Evolutionary conservation across 2,888 invertebrate genomes (phyloP), one percentile per base, ranked within the genome.

Genomic region (Noctua janthina): DNA sequence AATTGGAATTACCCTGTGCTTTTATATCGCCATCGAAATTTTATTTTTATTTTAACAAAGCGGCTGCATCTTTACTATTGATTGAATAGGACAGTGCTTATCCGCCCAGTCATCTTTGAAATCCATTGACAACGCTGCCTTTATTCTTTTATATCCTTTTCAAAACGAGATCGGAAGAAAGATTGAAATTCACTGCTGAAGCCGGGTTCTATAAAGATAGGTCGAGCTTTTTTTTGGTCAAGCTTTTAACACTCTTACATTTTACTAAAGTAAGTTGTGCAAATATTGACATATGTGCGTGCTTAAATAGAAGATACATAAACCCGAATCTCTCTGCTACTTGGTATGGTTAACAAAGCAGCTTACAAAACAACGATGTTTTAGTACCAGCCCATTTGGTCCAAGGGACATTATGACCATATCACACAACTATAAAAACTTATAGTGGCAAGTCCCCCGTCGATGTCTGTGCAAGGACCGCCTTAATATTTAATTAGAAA

Each of bases 401-500:
- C 84, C 82, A 85, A 85, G 56, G 72, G 79, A 56, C 85, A 82
- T 85, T 81, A 85, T 85, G 79, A 62, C 79, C 81, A 87, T 87
- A 88, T 86, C 89, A 90, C 88, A 89, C 86, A 86, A 85, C 77
- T 89, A 88, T 90, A 86, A 89, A 89, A 88, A 88, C 82, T 89
- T 85, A 90, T 89, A 88, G 91, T 90, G 87, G 76, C 85, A 87
- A 89, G 90, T 90, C 89, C 83, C 86, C 68, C 89, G 90, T 89
- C 90, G 90, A 91, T 90, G 91, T 90, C 90, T 91, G 91, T 92
- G 90, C 89, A 88, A 85, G 92, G 91, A 91, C 92, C 89, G 90
- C 92, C 91, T 95, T 93, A 94, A 95, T 95, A 94, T 95, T 95
- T 95, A 94, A 95, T 95, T 94, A 94, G 92, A 93, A 95, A 95